These are phyloP conservation scores for Temnothorax curvispinosus DNA, from an alignment of 1,140 invertebrate genomes.

Conservation along the genomic window DNA sequence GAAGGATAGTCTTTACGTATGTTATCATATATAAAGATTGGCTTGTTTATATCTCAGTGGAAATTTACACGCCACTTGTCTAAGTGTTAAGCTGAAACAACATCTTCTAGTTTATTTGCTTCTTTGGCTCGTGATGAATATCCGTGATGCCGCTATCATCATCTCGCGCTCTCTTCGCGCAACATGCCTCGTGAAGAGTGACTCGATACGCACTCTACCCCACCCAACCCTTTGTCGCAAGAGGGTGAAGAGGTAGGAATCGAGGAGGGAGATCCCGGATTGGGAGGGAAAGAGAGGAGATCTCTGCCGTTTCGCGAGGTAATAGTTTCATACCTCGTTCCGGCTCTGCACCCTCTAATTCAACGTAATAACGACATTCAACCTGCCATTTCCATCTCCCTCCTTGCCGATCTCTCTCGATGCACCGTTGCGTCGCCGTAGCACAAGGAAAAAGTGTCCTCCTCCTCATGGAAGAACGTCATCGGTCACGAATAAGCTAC, in stretches of 20 bases:
- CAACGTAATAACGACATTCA: conserved; percentile 86
- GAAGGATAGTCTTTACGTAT: background rate
- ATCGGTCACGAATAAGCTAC: background rate
- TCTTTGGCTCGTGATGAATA: conserved; percentile 58
- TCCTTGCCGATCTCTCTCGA: conserved; percentile 62
- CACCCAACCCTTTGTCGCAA: conserved; percentile 63
- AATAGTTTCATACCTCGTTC: conserved; percentile 86
- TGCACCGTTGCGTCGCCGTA: conserved; percentile 69
- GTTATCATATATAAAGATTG: background rate
- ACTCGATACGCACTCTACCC: conserved; percentile 63
- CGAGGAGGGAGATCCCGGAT: conserved; percentile 41
- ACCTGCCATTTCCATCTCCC: conserved; percentile 82
- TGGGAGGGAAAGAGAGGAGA: conserved; percentile 63
- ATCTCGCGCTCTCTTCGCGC: conserved; percentile 51
- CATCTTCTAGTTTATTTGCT: conserved; percentile 64
- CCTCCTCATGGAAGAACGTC: conserved; percentile 10
- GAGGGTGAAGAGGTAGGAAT: conserved; percentile 52
- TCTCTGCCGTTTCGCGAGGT: conserved; percentile 83
- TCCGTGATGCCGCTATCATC: conserved; percentile 65
- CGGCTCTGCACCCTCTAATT: conserved; percentile 86
- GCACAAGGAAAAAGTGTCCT: conserved; percentile 67
- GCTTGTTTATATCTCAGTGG: background rate
- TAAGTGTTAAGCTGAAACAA: conserved; percentile 38
- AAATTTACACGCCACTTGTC: background rate
- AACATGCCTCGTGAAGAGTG: conserved; percentile 62